phyloP scores from a whole-genome alignment of 64 coral and sea anemone species.

The Trachythela sp. region DNA sequence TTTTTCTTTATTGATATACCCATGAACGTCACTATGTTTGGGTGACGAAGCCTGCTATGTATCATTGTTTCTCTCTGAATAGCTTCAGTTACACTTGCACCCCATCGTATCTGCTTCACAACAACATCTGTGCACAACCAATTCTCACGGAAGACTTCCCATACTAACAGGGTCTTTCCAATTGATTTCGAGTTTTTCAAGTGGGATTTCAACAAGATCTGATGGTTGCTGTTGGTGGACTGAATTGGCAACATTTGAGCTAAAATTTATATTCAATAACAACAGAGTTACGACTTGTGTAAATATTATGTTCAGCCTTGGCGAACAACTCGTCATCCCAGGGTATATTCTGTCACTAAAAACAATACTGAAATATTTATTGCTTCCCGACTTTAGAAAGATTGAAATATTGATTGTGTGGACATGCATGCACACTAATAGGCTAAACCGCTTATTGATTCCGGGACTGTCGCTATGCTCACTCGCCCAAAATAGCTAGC shows the following conservation, averaged over 20 bases:
- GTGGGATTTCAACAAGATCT: not conserved
- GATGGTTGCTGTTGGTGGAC: not conserved
- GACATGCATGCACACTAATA: too few species aligned
- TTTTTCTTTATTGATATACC: constrained; percentile 27
- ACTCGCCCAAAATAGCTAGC: too few species aligned
- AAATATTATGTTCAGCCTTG: not conserved
- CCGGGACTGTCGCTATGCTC: too few species aligned
- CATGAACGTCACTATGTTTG: constrained; percentile 49
- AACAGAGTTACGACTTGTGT: too few species aligned
- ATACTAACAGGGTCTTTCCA: not conserved
- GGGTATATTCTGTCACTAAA: too few species aligned
- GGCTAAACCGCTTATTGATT: too few species aligned
- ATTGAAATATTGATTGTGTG: too few species aligned
- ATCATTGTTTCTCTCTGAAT: not conserved
- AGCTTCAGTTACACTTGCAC: not conserved
- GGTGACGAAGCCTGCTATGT: constrained; percentile 25
- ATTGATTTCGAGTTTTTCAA: not conserved
- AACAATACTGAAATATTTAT: too few species aligned
- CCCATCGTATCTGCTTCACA: constrained; percentile 30
- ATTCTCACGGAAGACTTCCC: constrained; percentile 25
- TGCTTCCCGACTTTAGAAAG: too few species aligned
- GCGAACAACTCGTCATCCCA: too few species aligned
- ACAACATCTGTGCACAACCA: constrained; percentile 42
- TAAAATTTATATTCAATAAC: not conserved
- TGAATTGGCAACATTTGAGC: not conserved